A percentile compares a stretch with the other conserved stretches of the same genome.
Evolutionary conservation across 2,797 vertebrate genomes (phyloP).

Genomic region (Hyperoplus immaculatus): DNA sequence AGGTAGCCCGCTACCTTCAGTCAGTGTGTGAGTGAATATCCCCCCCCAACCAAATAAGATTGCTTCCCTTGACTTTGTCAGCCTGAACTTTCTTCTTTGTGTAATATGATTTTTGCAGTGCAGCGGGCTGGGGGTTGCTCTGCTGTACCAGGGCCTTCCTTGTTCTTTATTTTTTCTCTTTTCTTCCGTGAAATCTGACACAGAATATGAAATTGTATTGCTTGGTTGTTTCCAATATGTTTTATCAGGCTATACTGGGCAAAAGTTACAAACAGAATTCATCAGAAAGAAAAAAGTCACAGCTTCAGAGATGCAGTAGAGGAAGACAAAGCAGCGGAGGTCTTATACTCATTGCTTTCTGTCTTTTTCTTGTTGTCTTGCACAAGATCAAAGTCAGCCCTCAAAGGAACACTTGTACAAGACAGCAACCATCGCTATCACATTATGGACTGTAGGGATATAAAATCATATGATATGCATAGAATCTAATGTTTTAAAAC

Average conservation of each 20-base stretch:
- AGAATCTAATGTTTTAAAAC: neutral
- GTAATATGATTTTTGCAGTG: neutral
- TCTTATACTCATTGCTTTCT: neutral
- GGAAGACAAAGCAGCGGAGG: conserved; percentile 15
- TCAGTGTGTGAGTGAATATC: conserved; percentile 21
- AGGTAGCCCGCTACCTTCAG: conserved; percentile 26
- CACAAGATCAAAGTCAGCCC: neutral
- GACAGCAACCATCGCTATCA: neutral
- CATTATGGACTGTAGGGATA: neutral
- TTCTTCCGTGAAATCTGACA: neutral
- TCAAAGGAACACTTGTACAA: conserved; percentile 3
- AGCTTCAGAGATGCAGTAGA: conserved; percentile 22
- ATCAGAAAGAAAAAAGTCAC: conserved; percentile 19
- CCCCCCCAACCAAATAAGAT: conserved; percentile 17
- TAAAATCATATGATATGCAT: neutral
- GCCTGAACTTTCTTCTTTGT: conserved; percentile 14
- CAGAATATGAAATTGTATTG: conserved; percentile 6
- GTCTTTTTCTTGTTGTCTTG: conserved; percentile 14
- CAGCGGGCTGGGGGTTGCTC: neutral
- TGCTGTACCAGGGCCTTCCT: neutral
- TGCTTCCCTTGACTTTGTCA: conserved; percentile 11
- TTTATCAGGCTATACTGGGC: conserved; percentile 18
- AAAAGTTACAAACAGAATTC: conserved; percentile 21
- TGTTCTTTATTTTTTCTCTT: neutral
- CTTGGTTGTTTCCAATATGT: conserved; percentile 7